phyloP scores from a whole-genome alignment of 2,113 vertebrate species.

The Thinocorus orbignyianus region DNA sequence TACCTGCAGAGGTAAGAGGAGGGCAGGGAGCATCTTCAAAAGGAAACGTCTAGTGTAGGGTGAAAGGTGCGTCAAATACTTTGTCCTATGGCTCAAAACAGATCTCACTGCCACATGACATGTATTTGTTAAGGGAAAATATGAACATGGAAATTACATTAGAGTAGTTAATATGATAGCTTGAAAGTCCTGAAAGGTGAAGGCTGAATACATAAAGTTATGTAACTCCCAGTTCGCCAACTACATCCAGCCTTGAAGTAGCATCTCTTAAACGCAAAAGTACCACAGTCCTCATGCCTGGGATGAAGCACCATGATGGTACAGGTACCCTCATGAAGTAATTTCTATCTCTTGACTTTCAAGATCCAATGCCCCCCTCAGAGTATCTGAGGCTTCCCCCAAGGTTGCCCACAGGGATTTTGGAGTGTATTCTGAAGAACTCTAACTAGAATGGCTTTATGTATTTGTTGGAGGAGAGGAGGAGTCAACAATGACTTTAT shows the following conservation, averaged over 20 bases:
- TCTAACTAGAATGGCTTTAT: not conserved
- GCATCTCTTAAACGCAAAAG: not conserved
- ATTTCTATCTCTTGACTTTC: not conserved
- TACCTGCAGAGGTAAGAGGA: not conserved
- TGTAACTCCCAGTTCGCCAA: not conserved
- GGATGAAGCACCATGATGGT: not conserved
- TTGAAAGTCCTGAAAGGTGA: not conserved
- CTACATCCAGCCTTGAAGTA: not conserved
- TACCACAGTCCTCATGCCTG: not conserved
- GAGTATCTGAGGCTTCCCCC: not conserved
- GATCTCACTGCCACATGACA: not conserved
- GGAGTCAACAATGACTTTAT: not conserved
- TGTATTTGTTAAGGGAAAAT: not conserved
- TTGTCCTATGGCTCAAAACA: not conserved
- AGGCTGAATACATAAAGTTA: not conserved
- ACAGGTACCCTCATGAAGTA: not conserved
- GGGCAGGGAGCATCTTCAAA: not conserved
- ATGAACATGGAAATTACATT: not conserved
- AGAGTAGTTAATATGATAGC: not conserved
- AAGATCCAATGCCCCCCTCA: not conserved
- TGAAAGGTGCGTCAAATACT: not conserved
- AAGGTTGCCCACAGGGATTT: not conserved
- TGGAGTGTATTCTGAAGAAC: not conserved
- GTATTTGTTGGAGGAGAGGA: not conserved
- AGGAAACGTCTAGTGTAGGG: not conserved